Evolutionary conservation across 2,797 vertebrate species (phyloP), one percentile per base, ranked within the genome.

Genomic region (Pipistrellus kuhlii): DNA sequence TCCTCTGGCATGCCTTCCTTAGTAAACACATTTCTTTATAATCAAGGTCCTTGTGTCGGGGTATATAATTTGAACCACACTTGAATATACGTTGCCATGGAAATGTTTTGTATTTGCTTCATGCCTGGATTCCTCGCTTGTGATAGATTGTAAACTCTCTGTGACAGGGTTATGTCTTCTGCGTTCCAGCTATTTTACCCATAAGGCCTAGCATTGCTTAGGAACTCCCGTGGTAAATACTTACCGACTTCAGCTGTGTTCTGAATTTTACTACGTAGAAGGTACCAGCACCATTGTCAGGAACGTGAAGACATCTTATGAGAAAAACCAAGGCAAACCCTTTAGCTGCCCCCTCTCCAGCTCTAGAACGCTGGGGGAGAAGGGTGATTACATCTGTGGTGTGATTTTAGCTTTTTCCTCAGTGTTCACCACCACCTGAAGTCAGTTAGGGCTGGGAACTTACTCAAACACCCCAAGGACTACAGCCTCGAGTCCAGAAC

Each of bases 401-500:
- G 11, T 6, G 25, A 30, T 64, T 32, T 76, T 20, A 32, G 53
- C 80, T 80, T 27, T 35, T 32, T 76, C n/a, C 41, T 64, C 71
- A 6, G 25, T 6, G 6, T 13, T 12, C 18, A 7, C 25, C n/a
- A 35, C 73, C 44, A 38, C n/a, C 48, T 41, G 55, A 25, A 25
- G 75, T 17, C 55, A 15, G 12, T 44, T 15, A 17, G 62, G 9
- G 57, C 17, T 20, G 14, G 57, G 27, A 8, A 23, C 17, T 23
- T 23, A n/a, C 25, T 8, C 38, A 11, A 44, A 4, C 0, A 0
- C 27, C 51, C 73, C 64, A 6, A 3, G 14, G 30, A 48, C 57
- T 15, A 15, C 68, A 23, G 5, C 44, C 69, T 62, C 38, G 62
- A 57, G 44, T 75, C 48, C 18, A 59, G 17, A 80, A 18, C 41